Percentiles rank a stretch among this genome's conserved stretches.
These are phyloP conservation scores for Lagopus leucura DNA, from an alignment of 2,113 vertebrate genomes.

Conservation along the genomic window DNA sequence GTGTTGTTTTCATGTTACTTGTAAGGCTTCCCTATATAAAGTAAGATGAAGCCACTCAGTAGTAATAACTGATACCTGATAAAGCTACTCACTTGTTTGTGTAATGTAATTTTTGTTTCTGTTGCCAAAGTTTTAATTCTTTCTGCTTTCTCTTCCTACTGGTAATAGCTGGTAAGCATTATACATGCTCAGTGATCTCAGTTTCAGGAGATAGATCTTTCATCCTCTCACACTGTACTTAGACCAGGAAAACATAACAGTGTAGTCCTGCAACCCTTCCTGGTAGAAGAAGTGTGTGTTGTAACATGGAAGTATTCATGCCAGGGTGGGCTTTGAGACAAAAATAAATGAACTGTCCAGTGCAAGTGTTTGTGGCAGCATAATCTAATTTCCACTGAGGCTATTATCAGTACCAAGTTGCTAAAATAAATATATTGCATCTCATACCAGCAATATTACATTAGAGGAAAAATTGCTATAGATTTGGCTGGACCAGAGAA, in stretches of 20 bases:
- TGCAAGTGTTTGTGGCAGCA: neutral
- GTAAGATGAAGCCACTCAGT: neutral
- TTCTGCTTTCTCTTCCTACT: neutral
- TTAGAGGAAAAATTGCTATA: neutral
- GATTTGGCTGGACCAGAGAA: constrained; percentile 1
- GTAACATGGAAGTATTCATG: neutral
- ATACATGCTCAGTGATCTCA: neutral
- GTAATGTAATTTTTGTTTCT: neutral
- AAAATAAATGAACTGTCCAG: constrained; percentile 37
- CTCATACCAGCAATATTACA: constrained; percentile 10
- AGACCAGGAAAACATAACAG: neutral
- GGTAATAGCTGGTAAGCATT: neutral
- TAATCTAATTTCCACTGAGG: constrained; percentile 27
- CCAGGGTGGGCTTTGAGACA: accelerated
- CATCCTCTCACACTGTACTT: neutral
- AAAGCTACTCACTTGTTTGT: neutral
- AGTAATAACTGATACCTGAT: neutral
- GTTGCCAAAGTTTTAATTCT: neutral
- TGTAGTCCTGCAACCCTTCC: neutral
- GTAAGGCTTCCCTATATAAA: neutral
- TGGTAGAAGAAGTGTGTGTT: neutral
- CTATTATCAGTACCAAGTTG: constrained; percentile 41
- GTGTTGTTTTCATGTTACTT: neutral
- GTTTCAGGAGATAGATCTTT: neutral
- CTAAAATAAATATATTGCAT: constrained; percentile 39